A percentile compares a stretch with the other conserved stretches of the same genome.
phyloP scores from a whole-genome alignment of 2,113 vertebrate genomes.

The Chelonoidis abingdonii region DNA sequence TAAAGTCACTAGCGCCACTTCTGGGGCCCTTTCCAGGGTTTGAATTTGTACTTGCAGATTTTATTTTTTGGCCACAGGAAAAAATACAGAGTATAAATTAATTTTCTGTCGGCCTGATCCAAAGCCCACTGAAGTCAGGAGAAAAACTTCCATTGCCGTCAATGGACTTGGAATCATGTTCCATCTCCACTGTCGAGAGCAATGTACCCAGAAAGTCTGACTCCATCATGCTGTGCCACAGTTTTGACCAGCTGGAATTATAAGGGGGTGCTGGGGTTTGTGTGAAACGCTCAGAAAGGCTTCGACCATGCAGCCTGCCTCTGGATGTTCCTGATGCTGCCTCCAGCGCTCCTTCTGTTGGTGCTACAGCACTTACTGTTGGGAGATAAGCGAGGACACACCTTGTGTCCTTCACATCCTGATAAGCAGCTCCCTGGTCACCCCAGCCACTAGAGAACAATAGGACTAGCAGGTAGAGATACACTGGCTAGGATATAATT shows the following conservation, averaged over 20 bases:
- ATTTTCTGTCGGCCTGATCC: background rate
- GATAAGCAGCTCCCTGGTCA: background rate
- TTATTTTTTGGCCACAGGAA: background rate
- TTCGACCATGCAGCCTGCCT: background rate
- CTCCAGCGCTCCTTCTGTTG: background rate
- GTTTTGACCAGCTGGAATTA: background rate
- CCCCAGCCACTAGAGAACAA: background rate
- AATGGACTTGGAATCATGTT: background rate
- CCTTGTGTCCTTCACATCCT: background rate
- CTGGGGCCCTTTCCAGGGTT: background rate
- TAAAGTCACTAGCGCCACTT: background rate
- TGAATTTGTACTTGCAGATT: background rate
- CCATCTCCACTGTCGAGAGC: background rate
- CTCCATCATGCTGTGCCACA: background rate
- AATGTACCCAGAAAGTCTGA: background rate
- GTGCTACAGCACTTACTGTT: fast-evolving
- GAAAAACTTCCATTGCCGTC: background rate
- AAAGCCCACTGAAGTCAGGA: background rate
- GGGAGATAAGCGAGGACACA: background rate
- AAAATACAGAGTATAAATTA: background rate
- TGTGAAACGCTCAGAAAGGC: background rate
- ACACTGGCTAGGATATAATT: background rate
- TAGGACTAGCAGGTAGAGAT: background rate
- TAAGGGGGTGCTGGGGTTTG: background rate
- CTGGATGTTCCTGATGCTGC: conserved; percentile 11